Conservation (phyloP, 1,140 invertebrate genomes). For the Mesaphorura yosii region DNA sequence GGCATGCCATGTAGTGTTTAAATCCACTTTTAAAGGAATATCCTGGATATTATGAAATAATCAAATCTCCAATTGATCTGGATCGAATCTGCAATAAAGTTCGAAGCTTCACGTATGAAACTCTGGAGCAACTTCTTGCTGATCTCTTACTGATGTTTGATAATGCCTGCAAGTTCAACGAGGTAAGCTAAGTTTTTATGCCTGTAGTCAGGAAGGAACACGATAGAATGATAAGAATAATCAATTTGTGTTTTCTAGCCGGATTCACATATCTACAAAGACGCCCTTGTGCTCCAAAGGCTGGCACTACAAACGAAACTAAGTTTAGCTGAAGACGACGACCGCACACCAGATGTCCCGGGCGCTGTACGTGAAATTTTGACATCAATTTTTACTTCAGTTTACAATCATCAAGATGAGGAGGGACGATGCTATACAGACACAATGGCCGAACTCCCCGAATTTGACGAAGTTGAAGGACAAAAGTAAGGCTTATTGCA, state of each 20-base stretch:
- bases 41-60: constrained; percentile 95
- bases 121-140: constrained; percentile 75
- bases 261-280: constrained; percentile 97
- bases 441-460: constrained; percentile 84
- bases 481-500: constrained; percentile 48
- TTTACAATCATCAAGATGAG: constrained; percentile 93
- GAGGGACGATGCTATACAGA: constrained; percentile 92
- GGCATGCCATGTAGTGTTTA: constrained; percentile 6
- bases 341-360: constrained; percentile 74
- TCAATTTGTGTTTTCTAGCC: too few species aligned
- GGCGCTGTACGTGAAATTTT: constrained; percentile 82
- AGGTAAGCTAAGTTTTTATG: too few species aligned
- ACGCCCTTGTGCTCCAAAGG: constrained; percentile 83
- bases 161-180: constrained; percentile 98
- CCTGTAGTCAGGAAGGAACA: too few species aligned
- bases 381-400: constrained; percentile 77
- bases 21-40: constrained; percentile 54
- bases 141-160: constrained; percentile 98
- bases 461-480: constrained; percentile 66
- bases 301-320: constrained; percentile 85
- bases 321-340: constrained; percentile 71
- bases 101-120: constrained; percentile 64
- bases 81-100: constrained; percentile 84
- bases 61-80: constrained; percentile 95
- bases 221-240: too few species aligned